Evolutionary conservation across 2,888 invertebrate species (phyloP).

Genomic region (Drosophila rellima): DNA sequence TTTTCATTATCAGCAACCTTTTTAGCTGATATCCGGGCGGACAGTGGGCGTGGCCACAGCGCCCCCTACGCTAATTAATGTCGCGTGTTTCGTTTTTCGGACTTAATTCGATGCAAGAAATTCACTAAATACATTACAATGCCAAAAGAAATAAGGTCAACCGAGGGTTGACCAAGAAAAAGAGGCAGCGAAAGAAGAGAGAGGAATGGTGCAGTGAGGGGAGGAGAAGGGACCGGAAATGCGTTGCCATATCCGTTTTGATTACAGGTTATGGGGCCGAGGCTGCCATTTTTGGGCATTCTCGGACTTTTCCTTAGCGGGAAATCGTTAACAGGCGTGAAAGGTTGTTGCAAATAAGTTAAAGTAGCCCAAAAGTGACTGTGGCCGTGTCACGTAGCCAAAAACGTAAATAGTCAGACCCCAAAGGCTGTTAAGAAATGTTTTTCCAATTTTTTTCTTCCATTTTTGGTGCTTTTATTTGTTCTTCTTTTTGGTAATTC

Average conservation of each 20-base stretch:
- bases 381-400: constrained; percentile 25
- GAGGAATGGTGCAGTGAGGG: too few species aligned
- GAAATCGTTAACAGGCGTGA: constrained; percentile 60
- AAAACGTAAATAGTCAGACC: constrained; percentile 15
- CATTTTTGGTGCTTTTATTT: neutral
- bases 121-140: constrained; percentile 42
- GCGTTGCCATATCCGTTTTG: constrained; percentile 70
- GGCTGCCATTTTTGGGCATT: constrained; percentile 23
- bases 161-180: constrained; percentile 37
- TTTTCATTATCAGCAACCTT: constrained; percentile 46
- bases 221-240: constrained; percentile 55
- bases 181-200: neutral
- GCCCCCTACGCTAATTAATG: constrained; percentile 46
- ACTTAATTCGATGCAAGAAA: constrained; percentile 32
- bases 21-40: constrained; percentile 40
- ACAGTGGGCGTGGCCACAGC: constrained; percentile 17
- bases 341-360: constrained; percentile 50
- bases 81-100: constrained; percentile 38
- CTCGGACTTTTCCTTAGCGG: constrained; percentile 20
- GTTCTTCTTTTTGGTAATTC: constrained; percentile 4
- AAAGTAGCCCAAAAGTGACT: constrained; percentile 5
- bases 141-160: constrained; percentile 62
- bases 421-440: constrained; percentile 23
- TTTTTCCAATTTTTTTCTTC: constrained; percentile 6
- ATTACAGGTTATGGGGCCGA: constrained; percentile 55